Percentiles rank a stretch among this genome's conserved stretches.
Evolutionary conservation across 2,888 invertebrate species (phyloP).

Genomic region (Agriopis marginaria): DNA sequence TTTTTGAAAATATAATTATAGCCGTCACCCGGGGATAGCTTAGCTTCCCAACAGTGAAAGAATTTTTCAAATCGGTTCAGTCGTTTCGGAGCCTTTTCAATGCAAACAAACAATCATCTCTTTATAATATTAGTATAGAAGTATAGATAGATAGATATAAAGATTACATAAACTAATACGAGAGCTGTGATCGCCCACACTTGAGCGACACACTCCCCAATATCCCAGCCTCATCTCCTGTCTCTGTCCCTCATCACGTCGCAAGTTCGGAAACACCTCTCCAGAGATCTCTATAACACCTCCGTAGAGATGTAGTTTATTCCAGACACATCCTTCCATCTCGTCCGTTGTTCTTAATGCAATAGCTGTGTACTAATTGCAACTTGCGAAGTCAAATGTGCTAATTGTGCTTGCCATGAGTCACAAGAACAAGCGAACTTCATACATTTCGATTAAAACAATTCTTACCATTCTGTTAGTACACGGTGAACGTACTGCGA

Average conservation of each 20-base stretch:
- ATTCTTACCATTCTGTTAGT: too few relatives aligned
- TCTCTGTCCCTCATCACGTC: slow-evolving; percentile 8
- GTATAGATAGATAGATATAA: too few relatives aligned
- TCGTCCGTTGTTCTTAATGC: slow-evolving; percentile 39
- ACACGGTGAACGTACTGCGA: too few relatives aligned
- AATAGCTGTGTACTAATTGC: slow-evolving; percentile 48
- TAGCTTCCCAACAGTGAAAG: too few relatives aligned
- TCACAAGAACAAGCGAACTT: slow-evolving; percentile 8
- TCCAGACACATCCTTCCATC: slow-evolving; percentile 12
- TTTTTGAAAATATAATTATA: too few relatives aligned
- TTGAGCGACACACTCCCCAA: neutral
- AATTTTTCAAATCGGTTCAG: too few relatives aligned
- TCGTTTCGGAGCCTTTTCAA: too few relatives aligned
- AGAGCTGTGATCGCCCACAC: too few relatives aligned
- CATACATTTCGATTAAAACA: neutral
- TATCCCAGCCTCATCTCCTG: neutral
- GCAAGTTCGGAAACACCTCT: neutral
- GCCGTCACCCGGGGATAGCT: too few relatives aligned
- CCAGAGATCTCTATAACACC: neutral
- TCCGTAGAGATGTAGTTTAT: slow-evolving; percentile 3
- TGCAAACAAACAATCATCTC: too few relatives aligned
- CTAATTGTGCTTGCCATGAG: slow-evolving; percentile 46
- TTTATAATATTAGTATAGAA: too few relatives aligned
- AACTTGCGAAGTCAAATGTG: slow-evolving; percentile 46
- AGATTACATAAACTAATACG: too few relatives aligned